Evolutionary conservation across 2,888 invertebrate species (phyloP), one percentile per base, ranked within the genome.

Genomic region (Bombylius major): DNA sequence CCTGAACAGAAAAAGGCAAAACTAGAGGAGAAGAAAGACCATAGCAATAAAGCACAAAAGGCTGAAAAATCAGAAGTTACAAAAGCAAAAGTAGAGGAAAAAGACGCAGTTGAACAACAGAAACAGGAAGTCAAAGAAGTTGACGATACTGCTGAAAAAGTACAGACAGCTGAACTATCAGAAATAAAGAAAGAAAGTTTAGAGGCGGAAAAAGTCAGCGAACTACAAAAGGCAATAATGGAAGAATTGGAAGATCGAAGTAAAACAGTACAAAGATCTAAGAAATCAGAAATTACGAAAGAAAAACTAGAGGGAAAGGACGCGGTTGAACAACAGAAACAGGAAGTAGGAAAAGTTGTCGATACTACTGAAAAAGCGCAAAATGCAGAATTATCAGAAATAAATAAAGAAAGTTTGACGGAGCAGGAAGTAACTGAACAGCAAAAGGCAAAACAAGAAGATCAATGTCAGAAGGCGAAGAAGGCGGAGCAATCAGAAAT

Each of bases 241-340:
- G 56, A 60, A 33, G 60, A 63, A 49, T 56, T 51, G 9, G 7
- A 44, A 4, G 44, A n/a, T 49, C 8, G 47, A 59, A 11, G 46
- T 46, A 12, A 14, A 6, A 14, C 8, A 46, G n/a, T 4, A 14
- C n/a, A 46, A 7, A n/a, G 5, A 14, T n/a, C 14, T 5, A 4
- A 14, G 3, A 39, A 55, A 52, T 56, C 59, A 63, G 59, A 59
- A 54, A 42, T 42, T 3, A 42, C 12, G 47, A 53, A 58, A 58
- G 58, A 55, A 53, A 58, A 62, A 14, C 53, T 58, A 50, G 49
- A 57, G n/a, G n/a, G n/a, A 54, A 50, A 58, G 45, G 58, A 61
- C 56, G 47, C 56, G 56, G 59, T 57, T 5, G 64, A 59, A 62
- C 63, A 58, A 60, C 64, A 60, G 57, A 56, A 54, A 52, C 54